Evolutionary conservation across 2,888 invertebrate genomes (phyloP), one percentile per base, ranked within the genome.

Genomic region (Operophtera brumata): DNA sequence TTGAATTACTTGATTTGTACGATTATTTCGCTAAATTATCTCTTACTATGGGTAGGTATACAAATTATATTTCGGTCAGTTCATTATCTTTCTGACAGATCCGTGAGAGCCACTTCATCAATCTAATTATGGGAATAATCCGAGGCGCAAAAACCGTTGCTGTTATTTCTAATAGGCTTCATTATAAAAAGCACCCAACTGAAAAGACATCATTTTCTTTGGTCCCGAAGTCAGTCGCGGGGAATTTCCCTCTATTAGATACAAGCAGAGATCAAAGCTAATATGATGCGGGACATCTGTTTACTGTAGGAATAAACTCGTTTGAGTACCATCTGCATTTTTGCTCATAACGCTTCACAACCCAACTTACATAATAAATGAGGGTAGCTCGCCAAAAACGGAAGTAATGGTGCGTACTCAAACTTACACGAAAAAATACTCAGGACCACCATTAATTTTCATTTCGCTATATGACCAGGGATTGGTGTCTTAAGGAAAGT

Each of bases 401-500:
- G 81, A 85, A 88, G 77, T 80, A 89, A 90, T 88, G 85, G 86
- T 85, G 81, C 86, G 79, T 87, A 86, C 89, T 89, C 85, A 82
- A 83, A 87, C 82, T 84, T 73, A 89, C 89, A 89, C 82, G 89
- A 87, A 89, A 90, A 90, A 87, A 90, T 90, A 90, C 89, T 90
- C 80, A 73, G 76, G 76, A 67, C 80, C 65, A 77, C 78, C 86
- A 90, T 90, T 90, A 87, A 89, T 90, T 88, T 87, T 89, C 88
- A 90, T 90, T 89, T 84, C 79, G 71, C 72, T 77, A 74, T 80
- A 84, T 84, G 84, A 77, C 80, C 79, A 73, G 70, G 77, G 82
- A 84, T 80, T 80, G 84, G 77, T 80, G 84, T 82, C 86, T 84
- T 83, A 80, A 80, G 81, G 74, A 75, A 80, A 78, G 78, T 71